Evolutionary conservation across 2,797 vertebrate species (phyloP), one percentile per base, ranked within the genome.

Genomic region (Molothrus aeneus): DNA sequence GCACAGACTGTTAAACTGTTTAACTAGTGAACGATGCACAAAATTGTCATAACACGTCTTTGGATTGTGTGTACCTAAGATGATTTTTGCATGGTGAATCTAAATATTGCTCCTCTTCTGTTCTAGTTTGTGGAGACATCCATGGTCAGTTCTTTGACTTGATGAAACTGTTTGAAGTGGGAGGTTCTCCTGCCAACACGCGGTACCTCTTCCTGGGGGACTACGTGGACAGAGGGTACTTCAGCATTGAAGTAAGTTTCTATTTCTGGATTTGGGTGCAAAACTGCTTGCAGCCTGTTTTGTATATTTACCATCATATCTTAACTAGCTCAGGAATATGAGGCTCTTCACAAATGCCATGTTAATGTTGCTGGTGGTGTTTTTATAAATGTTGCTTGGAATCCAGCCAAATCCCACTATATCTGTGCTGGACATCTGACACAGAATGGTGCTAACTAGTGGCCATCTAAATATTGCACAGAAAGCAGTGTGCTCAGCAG

Each of bases 171-270:
- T 99, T 99, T 97, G 99, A 99, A 98, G 99, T 99, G 66, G 99
- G 99, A 94, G 99, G 99, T 91, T 99, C 99, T 81, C 99, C 99
- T 96, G 99, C 99, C 97, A 99, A 98, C 97, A 99, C 99, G 1
- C 99, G 99, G 96, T 99, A 99, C 98, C 99, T 99, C 97, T 99
- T 99, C 98, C 98, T 99, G 95, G 99, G 99, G 86, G 99, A 99
- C 98, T 99, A 99, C 36, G 99, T 99, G 94, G 99, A 99, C 99
- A 99, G 99, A 99, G 99, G 99, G 95, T 99, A 99, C 98, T 99
- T 99, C 98, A 99, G 99, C 98, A 99, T 99, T 97, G 99, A 99
- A 98, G 99, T 99, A 98, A 99, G 98, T 99, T 79, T 42, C 28
- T 43, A 45, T 68, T 54, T 91, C 80, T 91, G 38, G 32, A 68